phyloP scores from a whole-genome alignment of 2,797 vertebrate genomes.

The Acanthornis magna region DNA sequence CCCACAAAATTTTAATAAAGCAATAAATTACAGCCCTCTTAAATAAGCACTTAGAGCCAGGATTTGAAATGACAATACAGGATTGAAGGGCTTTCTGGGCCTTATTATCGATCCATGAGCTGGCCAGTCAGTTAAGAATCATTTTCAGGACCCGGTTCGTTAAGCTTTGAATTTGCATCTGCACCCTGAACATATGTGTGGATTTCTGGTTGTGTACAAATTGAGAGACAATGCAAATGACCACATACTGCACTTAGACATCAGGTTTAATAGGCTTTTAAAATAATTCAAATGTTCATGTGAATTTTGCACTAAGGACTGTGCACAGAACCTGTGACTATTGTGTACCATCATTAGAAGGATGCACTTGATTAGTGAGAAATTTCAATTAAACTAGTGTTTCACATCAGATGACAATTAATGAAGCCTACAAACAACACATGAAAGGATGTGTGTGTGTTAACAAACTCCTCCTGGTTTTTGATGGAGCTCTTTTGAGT shows the following conservation, averaged over 20 bases:
- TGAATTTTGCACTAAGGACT: background rate
- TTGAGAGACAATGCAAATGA: background rate
- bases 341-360: background rate
- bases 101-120: background rate
- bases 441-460: background rate
- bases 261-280: background rate
- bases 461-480: background rate
- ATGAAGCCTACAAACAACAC: background rate
- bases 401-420: background rate
- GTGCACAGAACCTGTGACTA: background rate
- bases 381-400: background rate
- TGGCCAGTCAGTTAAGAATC: slow-evolving; percentile 20
- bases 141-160: slow-evolving; percentile 25
- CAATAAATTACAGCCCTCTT: slow-evolving; percentile 53
- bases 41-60: slow-evolving; percentile 18
- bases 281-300: background rate
- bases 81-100: slow-evolving; percentile 34
- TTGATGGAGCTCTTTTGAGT: background rate
- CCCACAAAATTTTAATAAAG: slow-evolving; percentile 60
- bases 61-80: slow-evolving; percentile 45
- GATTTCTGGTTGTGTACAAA: background rate
- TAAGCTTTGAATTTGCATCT: slow-evolving; percentile 57
- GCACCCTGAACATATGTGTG: background rate
- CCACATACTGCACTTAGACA: background rate
- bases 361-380: background rate